Percentiles rank a stretch among this genome's conserved stretches.
Evolutionary conservation across 2,797 vertebrate species (phyloP).

Genomic region (Peromyscus melanophrys): DNA sequence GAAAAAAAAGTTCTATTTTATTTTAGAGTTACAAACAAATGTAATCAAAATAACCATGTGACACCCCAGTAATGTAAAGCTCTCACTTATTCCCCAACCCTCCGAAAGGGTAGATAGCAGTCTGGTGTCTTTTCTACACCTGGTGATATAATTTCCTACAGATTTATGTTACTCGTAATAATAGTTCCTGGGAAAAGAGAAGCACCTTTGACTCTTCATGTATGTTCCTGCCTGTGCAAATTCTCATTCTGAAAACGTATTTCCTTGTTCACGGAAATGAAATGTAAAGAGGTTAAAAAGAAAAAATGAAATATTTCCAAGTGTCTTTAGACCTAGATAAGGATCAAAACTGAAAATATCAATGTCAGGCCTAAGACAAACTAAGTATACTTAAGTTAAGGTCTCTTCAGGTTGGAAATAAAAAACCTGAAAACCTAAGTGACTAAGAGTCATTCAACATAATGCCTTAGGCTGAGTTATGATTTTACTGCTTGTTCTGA

Average conservation of each 20-base stretch:
- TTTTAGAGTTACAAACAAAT: neutral
- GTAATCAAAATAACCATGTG: neutral
- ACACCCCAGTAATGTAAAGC: neutral
- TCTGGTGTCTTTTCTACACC: constrained; percentile 13
- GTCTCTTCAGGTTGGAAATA: constrained; percentile 1
- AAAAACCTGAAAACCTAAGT: neutral
- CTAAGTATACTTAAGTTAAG: neutral
- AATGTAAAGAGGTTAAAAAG: neutral
- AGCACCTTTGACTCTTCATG: neutral
- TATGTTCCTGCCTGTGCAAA: neutral
- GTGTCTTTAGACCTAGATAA: neutral
- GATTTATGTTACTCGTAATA: neutral
- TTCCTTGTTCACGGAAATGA: constrained; percentile 59
- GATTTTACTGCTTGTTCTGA: neutral
- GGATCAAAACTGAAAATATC: constrained; percentile 29
- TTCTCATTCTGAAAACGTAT: neutral
- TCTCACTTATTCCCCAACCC: neutral
- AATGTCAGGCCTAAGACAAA: constrained; percentile 26
- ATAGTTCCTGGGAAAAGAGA: constrained; percentile 26
- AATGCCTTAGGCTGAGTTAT: no score
- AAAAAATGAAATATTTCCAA: constrained; percentile 18
- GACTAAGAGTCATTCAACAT: no score
- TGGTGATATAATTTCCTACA: constrained; percentile 33
- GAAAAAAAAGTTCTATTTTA: neutral
- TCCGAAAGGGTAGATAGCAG: constrained; percentile 20